These are phyloP conservation scores for Pseudolycoriella hygida DNA, from an alignment of 2,888 invertebrate species.

Conservation along the genomic window DNA sequence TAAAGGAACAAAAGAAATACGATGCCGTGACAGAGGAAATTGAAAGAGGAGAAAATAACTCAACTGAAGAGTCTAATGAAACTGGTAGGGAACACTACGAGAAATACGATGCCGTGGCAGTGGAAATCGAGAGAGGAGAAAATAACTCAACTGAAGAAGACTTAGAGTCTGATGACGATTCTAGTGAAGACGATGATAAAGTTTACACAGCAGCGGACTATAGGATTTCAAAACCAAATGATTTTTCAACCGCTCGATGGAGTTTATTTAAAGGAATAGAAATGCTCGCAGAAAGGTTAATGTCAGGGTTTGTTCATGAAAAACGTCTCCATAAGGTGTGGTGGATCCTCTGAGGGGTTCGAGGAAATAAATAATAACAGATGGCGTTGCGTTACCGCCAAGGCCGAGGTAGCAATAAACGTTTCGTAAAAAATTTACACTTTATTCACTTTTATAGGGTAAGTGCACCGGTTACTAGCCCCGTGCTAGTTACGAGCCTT, in stretches of 20 bases:
- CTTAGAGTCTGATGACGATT: conserved; percentile 1
- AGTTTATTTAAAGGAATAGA: conserved; percentile 46
- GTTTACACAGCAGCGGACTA: not conserved
- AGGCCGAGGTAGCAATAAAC: no score
- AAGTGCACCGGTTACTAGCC: no score
- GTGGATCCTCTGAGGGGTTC: no score
- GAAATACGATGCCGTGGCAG: conserved; percentile 4
- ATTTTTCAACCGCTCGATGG: conserved; percentile 36
- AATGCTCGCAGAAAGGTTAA: conserved; percentile 37
- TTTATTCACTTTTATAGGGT: no score
- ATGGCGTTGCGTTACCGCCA: no score
- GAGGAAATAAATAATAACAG: no score
- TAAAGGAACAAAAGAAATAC: not conserved
- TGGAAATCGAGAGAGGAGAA: not conserved
- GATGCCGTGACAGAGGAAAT: no score
- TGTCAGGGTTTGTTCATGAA: no score
- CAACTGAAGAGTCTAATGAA: not conserved
- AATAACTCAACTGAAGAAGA: not conserved
- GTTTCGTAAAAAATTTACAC: no score
- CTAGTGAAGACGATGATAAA: not conserved
- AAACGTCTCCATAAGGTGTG: no score
- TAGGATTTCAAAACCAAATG: not conserved
- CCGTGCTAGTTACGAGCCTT: no score
- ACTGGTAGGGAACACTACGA: conserved; percentile 2
- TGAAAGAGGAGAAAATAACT: no score